Percentiles rank a stretch among this genome's conserved stretches.
phyloP scores from a whole-genome alignment of 2,113 vertebrate species.

The Rhodinocichla rosea region DNA sequence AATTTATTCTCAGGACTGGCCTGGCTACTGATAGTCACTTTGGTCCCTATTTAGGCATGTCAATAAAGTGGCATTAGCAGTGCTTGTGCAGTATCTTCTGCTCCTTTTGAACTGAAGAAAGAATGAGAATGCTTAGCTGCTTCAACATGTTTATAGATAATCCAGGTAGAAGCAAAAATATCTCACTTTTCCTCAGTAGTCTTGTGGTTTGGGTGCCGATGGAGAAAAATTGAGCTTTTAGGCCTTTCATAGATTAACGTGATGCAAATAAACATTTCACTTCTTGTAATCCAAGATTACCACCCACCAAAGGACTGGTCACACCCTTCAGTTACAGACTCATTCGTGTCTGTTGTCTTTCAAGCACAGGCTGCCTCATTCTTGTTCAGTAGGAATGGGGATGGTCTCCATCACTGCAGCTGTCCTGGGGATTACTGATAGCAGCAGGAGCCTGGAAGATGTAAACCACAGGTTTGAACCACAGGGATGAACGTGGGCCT shows the following conservation, averaged over 20 bases:
- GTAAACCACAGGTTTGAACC: neutral
- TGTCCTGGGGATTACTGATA: neutral
- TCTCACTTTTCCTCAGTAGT: neutral
- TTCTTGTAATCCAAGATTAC: neutral
- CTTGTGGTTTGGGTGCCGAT: neutral
- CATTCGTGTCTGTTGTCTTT: neutral
- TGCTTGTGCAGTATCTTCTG: neutral
- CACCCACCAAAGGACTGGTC: neutral
- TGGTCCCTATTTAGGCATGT: neutral
- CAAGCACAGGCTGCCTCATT: neutral
- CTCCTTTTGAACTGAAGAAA: neutral
- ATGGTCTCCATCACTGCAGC: neutral
- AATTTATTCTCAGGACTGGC: neutral
- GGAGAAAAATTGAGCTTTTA: neutral
- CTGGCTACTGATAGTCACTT: neutral
- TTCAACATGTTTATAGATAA: neutral
- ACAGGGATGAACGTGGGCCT: accelerated
- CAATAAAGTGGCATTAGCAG: neutral
- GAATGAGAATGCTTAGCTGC: neutral
- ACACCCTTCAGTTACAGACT: neutral
- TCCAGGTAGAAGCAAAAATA: neutral
- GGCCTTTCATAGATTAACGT: neutral
- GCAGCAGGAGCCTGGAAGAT: neutral
- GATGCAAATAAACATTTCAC: neutral
- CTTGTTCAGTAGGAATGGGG: neutral